These are phyloP conservation scores for Callipepla californica DNA, from an alignment of 2,113 vertebrate species.

Conservation along the genomic window DNA sequence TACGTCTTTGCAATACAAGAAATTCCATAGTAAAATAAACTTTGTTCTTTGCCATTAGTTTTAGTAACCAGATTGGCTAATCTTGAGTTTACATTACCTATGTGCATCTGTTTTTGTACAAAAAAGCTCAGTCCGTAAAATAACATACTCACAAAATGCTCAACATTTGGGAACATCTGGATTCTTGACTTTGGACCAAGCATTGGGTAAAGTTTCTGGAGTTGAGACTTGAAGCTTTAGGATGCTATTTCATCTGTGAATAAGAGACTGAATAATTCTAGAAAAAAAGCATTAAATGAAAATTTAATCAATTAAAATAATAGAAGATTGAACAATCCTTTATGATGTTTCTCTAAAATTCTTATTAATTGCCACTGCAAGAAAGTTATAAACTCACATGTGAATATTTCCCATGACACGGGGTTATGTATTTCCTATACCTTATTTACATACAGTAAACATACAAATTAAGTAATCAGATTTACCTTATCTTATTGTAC, in stretches of 20 bases:
- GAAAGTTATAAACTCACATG: background rate
- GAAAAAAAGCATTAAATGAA: background rate
- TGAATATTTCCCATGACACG: background rate
- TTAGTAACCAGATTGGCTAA: background rate
- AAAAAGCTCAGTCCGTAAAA: background rate
- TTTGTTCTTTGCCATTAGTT: background rate
- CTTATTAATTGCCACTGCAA: background rate
- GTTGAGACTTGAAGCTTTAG: background rate
- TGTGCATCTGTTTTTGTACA: background rate
- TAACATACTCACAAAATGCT: background rate
- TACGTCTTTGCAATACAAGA: background rate
- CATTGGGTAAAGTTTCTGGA: background rate
- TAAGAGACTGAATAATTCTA: background rate
- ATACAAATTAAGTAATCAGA: background rate
- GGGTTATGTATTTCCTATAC: background rate
- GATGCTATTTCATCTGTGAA: background rate
- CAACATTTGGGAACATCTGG: background rate
- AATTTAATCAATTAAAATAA: background rate
- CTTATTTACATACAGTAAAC: background rate
- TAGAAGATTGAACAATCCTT: background rate
- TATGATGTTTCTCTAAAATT: background rate
- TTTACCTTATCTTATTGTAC: slow-evolving; percentile 4
- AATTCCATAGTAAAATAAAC: background rate
- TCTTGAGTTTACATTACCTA: background rate
- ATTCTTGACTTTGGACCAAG: background rate